These are phyloP conservation scores for Pangasius krempfi DNA, from an alignment of 2,797 vertebrate species.

Conservation along the genomic window DNA sequence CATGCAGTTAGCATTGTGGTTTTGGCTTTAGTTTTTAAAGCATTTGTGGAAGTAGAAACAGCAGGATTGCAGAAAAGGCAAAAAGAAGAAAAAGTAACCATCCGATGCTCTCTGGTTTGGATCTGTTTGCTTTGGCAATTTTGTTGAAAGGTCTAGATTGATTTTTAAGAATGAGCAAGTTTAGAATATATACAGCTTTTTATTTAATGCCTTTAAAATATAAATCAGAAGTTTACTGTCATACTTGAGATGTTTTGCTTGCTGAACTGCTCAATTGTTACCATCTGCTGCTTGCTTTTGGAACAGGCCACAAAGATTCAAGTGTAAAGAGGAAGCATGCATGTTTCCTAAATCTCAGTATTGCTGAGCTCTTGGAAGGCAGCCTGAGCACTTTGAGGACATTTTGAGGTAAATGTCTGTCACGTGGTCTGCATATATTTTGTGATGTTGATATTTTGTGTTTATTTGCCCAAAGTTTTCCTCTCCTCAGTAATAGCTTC, in stretches of 20 bases:
- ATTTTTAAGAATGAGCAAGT: not conserved
- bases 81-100: slow-evolving; percentile 17
- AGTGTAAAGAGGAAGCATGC: not conserved
- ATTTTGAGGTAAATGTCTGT: slow-evolving; percentile 17
- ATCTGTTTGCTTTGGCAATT: slow-evolving; percentile 2
- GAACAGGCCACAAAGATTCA: slow-evolving; percentile 7
- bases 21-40: not conserved
- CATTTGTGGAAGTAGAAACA: slow-evolving; percentile 7
- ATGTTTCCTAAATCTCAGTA: not conserved
- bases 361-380: not conserved
- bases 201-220: not conserved
- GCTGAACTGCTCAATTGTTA: not conserved
- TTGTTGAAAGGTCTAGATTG: not conserved
- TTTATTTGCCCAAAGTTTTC: not conserved
- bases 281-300: slow-evolving; percentile 1
- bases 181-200: not conserved
- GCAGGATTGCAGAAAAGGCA: slow-evolving; percentile 15
- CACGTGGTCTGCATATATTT: not conserved
- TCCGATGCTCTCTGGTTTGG: slow-evolving; percentile 35
- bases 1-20: not conserved
- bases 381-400: not conserved
- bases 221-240: not conserved
- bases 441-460: not conserved
- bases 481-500: not conserved
- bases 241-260: slow-evolving; percentile 10